Percentiles rank a stretch among this genome's conserved stretches.
Conservation (phyloP, 2,113 vertebrate genomes). For the Crotophaga sulcirostris region DNA sequence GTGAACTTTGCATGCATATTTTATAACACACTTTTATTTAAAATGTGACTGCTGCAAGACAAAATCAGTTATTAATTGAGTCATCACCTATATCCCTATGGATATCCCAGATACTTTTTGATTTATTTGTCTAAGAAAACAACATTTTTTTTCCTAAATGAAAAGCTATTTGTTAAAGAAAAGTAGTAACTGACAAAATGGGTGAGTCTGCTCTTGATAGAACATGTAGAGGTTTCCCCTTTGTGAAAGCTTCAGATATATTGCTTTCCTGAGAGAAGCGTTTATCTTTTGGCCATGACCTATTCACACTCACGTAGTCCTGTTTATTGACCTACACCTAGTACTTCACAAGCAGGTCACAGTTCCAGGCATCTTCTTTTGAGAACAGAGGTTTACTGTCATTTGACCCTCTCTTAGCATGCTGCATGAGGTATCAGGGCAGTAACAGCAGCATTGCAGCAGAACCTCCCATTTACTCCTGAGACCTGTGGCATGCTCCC, state of each 20-base stretch:
- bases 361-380: neutral
- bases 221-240: neutral
- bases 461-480: neutral
- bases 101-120: neutral
- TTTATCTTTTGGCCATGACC: neutral
- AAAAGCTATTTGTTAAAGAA: neutral
- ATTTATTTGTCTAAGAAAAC: neutral
- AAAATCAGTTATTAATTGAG: neutral
- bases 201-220: neutral
- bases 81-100: neutral
- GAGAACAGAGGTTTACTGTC: neutral
- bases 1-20: neutral
- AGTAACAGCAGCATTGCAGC: neutral
- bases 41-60: neutral
- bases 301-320: neutral
- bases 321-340: neutral
- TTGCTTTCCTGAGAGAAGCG: neutral
- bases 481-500: neutral
- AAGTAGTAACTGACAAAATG: neutral
- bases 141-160: neutral
- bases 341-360: neutral
- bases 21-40: neutral
- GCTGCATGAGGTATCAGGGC: neutral
- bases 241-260: neutral
- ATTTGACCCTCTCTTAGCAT: neutral